A percentile compares a stretch with the other conserved stretches of the same genome.
Evolutionary conservation across 2,888 invertebrate species (phyloP).

Genomic region (Dasysyrphus albostriatus): DNA sequence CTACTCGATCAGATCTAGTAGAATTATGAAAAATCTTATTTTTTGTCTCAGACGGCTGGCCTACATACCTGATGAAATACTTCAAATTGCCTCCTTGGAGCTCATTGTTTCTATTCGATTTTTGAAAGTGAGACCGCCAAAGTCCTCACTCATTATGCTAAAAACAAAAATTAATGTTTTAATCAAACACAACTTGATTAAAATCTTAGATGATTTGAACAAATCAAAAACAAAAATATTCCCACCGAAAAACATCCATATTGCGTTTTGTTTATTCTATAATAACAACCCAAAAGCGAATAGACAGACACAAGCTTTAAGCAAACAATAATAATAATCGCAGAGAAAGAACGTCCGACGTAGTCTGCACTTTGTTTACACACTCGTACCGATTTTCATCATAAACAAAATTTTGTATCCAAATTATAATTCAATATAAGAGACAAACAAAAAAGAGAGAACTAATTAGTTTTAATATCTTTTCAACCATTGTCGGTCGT

Average conservation of each 20-base stretch:
- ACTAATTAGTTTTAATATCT: slow-evolving; percentile 72
- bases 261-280: not conserved
- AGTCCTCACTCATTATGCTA: no score
- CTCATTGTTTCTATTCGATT: no score
- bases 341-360: slow-evolving; percentile 17
- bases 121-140: no score
- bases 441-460: slow-evolving; percentile 44
- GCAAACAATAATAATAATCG: not conserved
- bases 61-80: no score
- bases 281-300: not conserved
- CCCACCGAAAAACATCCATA: not conserved
- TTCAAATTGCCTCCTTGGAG: no score
- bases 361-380: slow-evolving; percentile 47
- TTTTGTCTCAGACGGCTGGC: no score
- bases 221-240: not conserved
- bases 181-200: no score
- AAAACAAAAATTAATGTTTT: no score
- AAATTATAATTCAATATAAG: slow-evolving; percentile 72
- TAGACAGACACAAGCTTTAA: not conserved
- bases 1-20: no score
- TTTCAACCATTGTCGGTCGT: slow-evolving; percentile 16
- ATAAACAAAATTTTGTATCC: slow-evolving; percentile 33
- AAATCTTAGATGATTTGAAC: not conserved
- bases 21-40: no score
- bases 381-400: slow-evolving; percentile 55